phyloP scores from a whole-genome alignment of 2,797 vertebrate genomes.

The Pseudochirops corinnae region DNA sequence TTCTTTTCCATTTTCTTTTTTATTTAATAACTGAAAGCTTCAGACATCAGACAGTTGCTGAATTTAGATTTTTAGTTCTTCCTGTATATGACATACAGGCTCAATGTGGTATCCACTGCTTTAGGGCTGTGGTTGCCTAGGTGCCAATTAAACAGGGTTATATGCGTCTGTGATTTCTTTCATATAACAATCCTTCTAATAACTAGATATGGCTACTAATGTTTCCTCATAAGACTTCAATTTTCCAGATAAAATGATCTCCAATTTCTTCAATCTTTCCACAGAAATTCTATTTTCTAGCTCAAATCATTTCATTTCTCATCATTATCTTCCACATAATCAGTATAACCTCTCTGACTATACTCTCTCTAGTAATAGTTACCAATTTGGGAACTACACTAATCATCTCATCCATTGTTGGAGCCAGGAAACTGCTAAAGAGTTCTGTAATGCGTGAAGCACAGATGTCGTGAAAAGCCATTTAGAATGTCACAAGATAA shows the following conservation, averaged over 20 bases:
- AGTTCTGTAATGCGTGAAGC: not conserved
- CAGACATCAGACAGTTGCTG: not conserved
- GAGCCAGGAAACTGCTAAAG: not conserved
- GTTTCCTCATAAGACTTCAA: conserved; percentile 1
- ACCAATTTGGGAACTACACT: not conserved
- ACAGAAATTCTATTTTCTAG: conserved; percentile 4
- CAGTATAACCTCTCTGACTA: not conserved
- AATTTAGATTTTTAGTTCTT: not conserved
- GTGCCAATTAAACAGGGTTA: not conserved
- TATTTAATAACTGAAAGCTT: not conserved
- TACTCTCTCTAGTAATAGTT: conserved; percentile 7
- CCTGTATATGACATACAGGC: not conserved
- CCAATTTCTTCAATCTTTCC: not conserved
- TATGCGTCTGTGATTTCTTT: not conserved
- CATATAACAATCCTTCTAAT: not conserved
- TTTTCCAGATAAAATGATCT: conserved; percentile 21
- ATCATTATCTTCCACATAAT: not conserved
- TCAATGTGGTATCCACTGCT: not conserved
- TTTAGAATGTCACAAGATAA: conserved; percentile 8
- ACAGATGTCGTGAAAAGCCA: not conserved
- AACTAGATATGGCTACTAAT: conserved; percentile 5
- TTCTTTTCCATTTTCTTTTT: not conserved
- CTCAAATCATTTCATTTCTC: conserved; percentile 43
- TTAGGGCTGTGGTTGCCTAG: not conserved
- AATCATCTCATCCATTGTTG: not conserved